Evolutionary conservation across 2,113 vertebrate genomes (phyloP).

Genomic region (Periophthalmodon schlosseri): DNA sequence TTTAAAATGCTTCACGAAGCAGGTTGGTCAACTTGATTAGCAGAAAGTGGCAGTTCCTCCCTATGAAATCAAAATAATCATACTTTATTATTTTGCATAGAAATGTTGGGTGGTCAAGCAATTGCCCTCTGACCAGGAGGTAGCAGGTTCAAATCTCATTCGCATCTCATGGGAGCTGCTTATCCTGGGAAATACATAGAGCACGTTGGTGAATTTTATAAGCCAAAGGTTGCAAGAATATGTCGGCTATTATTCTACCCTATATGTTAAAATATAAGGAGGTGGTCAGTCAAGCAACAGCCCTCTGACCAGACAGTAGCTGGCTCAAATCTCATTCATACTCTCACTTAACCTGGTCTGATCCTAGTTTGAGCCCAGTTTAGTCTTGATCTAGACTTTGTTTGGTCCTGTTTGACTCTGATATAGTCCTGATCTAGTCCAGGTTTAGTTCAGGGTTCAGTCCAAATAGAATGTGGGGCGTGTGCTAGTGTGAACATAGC

Average conservation of each 20-base stretch:
- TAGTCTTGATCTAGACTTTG: too few species aligned
- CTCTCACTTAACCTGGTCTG: too few species aligned
- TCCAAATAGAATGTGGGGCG: too few species aligned
- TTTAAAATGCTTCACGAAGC: slow-evolving; percentile 13
- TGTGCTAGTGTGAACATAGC: too few species aligned
- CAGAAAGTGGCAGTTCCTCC: slow-evolving; percentile 6
- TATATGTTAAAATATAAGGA: neutral
- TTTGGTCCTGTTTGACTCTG: too few species aligned
- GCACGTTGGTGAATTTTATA: slow-evolving; percentile 48
- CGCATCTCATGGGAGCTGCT: too few species aligned
- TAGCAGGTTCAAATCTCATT: neutral
- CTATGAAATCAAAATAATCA: neutral
- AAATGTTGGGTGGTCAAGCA: neutral
- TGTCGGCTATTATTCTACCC: neutral
- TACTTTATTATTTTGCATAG: neutral
- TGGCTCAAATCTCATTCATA: neutral
- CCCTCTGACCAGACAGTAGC: neutral
- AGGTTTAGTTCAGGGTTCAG: too few species aligned
- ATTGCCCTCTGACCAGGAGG: neutral
- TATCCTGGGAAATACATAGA: neutral
- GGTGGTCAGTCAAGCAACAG: neutral
- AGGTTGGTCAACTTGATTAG: slow-evolving; percentile 50
- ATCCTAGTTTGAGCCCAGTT: too few species aligned
- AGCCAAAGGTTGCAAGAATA: slow-evolving; percentile 16
- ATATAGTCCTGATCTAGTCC: too few species aligned